phyloP scores from a whole-genome alignment of 2,888 invertebrate genomes.

The Leptopilina myrica region DNA sequence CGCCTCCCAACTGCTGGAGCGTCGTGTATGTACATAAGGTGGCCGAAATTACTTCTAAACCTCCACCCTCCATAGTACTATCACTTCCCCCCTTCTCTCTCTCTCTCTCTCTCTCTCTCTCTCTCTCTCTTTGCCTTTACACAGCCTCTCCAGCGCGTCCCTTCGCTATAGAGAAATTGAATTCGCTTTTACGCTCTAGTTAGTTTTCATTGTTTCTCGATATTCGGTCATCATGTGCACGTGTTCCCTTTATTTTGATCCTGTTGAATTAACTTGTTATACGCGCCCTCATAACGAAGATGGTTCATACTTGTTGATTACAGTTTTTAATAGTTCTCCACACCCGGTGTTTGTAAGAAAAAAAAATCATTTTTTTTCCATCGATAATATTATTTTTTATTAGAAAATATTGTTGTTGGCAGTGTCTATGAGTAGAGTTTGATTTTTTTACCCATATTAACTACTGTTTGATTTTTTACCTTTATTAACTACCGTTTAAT shows the following conservation, averaged over 20 bases:
- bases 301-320: constrained; percentile 3
- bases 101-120: too few relatives aligned
- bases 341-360: too few relatives aligned
- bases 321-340: neutral
- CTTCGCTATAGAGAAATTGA: constrained; percentile 26
- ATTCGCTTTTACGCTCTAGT: constrained; percentile 37
- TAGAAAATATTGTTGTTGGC: too few relatives aligned
- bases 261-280: constrained; percentile 20
- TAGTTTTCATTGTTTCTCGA: constrained; percentile 41
- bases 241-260: constrained; percentile 36
- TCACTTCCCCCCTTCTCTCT: too few relatives aligned
- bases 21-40: constrained; percentile 27
- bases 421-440: too few relatives aligned
- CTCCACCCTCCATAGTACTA: neutral
- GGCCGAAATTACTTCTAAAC: constrained; percentile 33
- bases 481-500: too few relatives aligned
- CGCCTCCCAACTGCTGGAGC: constrained; percentile 41
- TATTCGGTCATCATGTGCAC: constrained; percentile 37
- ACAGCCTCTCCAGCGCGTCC: neutral
- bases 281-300: constrained; percentile 4
- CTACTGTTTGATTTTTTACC: too few relatives aligned
- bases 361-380: too few relatives aligned
- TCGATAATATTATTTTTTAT: too few relatives aligned
- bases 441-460: too few relatives aligned
- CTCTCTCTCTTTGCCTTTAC: too few relatives aligned